Conservation (phyloP, 92 coral and sea anemone species). For the Zoanthus solanderi region DNA sequence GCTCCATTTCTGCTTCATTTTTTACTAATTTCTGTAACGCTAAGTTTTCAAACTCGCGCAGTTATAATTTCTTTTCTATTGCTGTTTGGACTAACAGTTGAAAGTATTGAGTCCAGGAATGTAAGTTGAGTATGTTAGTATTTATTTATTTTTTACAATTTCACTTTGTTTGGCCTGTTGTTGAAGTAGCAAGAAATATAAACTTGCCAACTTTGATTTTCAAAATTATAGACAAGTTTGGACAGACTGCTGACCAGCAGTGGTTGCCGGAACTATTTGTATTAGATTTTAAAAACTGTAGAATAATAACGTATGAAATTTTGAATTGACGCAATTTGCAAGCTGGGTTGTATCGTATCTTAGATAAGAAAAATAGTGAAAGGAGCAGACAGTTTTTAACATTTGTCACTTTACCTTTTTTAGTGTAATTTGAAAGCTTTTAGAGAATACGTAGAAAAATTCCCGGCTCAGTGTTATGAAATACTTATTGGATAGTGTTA, state of each 20-base stretch:
- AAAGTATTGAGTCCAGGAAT: background rate
- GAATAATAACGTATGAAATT: background rate
- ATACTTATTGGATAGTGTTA: background rate
- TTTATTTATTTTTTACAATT: background rate
- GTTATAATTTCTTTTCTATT: background rate
- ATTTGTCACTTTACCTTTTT: background rate
- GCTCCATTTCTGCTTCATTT: constrained; percentile 1
- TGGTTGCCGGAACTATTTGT: too few species aligned
- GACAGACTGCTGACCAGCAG: background rate
- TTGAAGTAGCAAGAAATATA: background rate
- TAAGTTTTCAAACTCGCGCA: background rate
- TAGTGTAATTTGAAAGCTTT: background rate
- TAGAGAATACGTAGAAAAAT: background rate
- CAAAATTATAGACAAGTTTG: background rate
- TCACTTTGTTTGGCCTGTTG: background rate
- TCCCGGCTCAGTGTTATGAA: background rate
- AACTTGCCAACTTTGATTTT: background rate
- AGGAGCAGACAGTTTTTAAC: background rate
- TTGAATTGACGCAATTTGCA: background rate
- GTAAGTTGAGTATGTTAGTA: background rate
- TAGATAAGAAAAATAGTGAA: background rate
- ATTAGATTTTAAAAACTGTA: background rate
- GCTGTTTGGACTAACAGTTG: background rate
- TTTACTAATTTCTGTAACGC: background rate
- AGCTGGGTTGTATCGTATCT: background rate